Evolutionary conservation across 2,797 vertebrate genomes (phyloP).

Genomic region (Chloroceryle inda): DNA sequence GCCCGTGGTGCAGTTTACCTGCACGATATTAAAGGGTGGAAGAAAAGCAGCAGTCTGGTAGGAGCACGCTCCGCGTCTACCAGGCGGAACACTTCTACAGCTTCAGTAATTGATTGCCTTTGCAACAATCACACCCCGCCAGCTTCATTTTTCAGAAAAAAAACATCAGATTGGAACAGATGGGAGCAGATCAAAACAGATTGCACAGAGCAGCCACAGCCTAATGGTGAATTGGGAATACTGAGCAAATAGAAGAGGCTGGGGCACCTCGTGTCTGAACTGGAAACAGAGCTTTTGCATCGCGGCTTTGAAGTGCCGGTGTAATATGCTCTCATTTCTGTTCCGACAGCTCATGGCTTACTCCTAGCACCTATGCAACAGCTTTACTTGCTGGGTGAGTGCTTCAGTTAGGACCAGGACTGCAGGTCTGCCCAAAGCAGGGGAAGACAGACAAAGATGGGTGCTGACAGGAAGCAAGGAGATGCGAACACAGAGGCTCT

Average conservation of each 20-base stretch:
- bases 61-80: background rate
- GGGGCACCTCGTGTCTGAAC: background rate
- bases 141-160: slow-evolving; percentile 47
- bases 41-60: background rate
- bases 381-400: background rate
- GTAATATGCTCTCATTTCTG: background rate
- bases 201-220: slow-evolving; percentile 20
- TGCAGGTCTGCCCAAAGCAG: background rate
- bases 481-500: background rate
- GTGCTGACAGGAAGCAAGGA: background rate
- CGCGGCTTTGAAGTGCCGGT: slow-evolving; percentile 7
- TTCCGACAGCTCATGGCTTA: background rate
- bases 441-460: background rate
- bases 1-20: background rate
- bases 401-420: background rate
- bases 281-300: slow-evolving; percentile 6
- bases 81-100: background rate
- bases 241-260: slow-evolving; percentile 31
- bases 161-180: slow-evolving; percentile 31
- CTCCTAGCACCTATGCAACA: background rate
- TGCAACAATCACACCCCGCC: slow-evolving; percentile 4
- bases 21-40: background rate
- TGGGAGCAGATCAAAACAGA: slow-evolving; percentile 67
- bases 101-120: slow-evolving; percentile 51
- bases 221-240: slow-evolving; percentile 30